Conservation (phyloP, 2,888 invertebrate genomes). For the Cactoblastis cactorum region DNA sequence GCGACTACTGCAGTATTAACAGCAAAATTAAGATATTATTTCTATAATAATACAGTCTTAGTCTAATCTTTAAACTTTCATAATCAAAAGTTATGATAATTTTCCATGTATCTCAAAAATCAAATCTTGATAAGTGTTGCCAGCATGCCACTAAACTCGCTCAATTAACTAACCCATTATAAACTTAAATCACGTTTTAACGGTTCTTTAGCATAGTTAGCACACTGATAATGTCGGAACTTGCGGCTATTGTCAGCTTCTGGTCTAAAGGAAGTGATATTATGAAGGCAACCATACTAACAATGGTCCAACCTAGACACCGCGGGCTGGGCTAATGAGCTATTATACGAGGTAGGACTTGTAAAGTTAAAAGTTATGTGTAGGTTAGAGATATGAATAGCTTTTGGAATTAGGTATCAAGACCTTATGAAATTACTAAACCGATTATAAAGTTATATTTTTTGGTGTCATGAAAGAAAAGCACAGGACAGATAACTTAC, state of each 20-base stretch:
- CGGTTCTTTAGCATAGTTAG: constrained; percentile 39
- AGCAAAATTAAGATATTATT: no score
- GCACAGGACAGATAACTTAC: no score
- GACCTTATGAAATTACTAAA: no score
- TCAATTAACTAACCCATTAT: neutral
- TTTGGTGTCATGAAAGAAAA: no score
- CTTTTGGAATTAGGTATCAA: neutral
- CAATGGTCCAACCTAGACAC: constrained; percentile 52
- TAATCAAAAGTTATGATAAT: no score
- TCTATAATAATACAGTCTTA: no score
- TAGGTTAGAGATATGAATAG: neutral
- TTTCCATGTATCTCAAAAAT: no score
- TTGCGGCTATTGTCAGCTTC: constrained; percentile 47
- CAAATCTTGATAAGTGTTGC: no score
- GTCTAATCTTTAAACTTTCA: no score
- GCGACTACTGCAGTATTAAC: no score
- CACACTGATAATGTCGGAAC: constrained; percentile 39
- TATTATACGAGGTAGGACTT: constrained; percentile 49
- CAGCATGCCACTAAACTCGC: neutral
- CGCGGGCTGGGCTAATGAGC: constrained; percentile 68
- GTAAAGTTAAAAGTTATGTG: constrained; percentile 27
- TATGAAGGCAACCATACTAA: constrained; percentile 64
- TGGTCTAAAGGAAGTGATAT: constrained; percentile 56
- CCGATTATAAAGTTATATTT: no score
- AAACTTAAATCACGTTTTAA: constrained; percentile 34